phyloP scores from a whole-genome alignment of 2,888 invertebrate species.

The Choreutis nemorana region DNA sequence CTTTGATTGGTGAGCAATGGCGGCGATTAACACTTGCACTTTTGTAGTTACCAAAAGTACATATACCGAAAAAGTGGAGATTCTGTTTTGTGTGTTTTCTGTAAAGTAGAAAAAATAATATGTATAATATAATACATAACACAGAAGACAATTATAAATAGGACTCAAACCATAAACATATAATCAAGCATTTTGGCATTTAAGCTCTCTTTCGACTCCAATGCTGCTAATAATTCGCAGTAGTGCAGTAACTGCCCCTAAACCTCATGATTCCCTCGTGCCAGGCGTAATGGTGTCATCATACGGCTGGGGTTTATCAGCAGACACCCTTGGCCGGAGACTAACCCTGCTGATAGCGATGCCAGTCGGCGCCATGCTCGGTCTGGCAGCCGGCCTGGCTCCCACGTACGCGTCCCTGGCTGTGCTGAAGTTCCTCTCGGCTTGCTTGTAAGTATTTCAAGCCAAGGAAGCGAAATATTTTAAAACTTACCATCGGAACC shows the following conservation, averaged over 20 bases:
- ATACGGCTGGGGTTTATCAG: conserved; percentile 43
- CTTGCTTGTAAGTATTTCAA: conserved; percentile 32
- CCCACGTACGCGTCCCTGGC: conserved; percentile 30
- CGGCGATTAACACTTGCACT: too few relatives aligned
- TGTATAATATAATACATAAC: too few relatives aligned
- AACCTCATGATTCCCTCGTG: too few relatives aligned
- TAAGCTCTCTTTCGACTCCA: too few relatives aligned
- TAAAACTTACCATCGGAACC: too few relatives aligned
- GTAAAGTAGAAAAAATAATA: conserved; percentile 4
- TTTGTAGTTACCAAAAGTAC: conserved; percentile 19
- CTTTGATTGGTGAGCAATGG: conserved; percentile 46
- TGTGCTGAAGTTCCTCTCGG: conserved; percentile 35
- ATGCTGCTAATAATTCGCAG: too few relatives aligned
- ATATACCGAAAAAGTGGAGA: not conserved
- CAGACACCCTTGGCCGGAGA: conserved; percentile 40
- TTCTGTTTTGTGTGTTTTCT: not conserved
- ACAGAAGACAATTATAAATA: too few relatives aligned
- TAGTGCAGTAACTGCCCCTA: too few relatives aligned
- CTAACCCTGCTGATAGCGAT: conserved; percentile 35
- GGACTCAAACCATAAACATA: too few relatives aligned
- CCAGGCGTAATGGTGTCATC: conserved; percentile 40
- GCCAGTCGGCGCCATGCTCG: conserved; percentile 32
- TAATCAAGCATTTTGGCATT: too few relatives aligned
- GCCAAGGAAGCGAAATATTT: too few relatives aligned
- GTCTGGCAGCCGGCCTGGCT: conserved; percentile 33